phyloP scores from a whole-genome alignment of 2,797 vertebrate genomes.

The Holocentrus rufus region DNA sequence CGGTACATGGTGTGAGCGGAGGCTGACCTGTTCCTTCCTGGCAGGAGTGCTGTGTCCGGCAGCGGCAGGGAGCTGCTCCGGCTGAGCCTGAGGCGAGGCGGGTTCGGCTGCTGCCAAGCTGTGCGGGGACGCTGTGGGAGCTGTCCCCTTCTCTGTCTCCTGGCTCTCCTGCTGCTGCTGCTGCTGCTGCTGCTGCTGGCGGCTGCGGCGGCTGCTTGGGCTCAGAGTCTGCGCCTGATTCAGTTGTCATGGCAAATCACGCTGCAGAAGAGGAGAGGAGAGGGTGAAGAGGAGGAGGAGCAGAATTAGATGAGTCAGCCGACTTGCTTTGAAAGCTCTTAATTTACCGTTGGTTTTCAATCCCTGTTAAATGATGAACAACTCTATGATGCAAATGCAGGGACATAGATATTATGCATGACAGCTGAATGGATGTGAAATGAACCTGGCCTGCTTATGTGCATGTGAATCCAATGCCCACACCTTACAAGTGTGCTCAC shows the following conservation, averaged over 20 bases:
- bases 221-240: constrained; percentile 91
- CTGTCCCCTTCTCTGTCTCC: constrained; percentile 67
- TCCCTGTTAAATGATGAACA: constrained; percentile 3
- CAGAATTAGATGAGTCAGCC: constrained; percentile 65
- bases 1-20: background rate
- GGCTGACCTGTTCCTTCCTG: constrained; percentile 85
- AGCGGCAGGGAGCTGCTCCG: constrained; percentile 83
- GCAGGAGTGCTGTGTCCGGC: constrained; percentile 88
- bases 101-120: constrained; percentile 65
- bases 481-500: background rate
- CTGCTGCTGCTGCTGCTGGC: constrained; percentile 75
- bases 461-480: constrained; percentile 5
- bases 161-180: constrained; percentile 81
- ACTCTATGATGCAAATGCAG: constrained; percentile 35
- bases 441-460: constrained; percentile 28
- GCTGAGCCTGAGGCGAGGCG: constrained; percentile 71
- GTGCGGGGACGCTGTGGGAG: constrained; percentile 44
- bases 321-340: constrained; percentile 44
- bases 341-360: constrained; percentile 25
- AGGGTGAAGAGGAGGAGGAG: constrained; percentile 12
- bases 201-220: constrained; percentile 76
- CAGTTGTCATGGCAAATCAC: constrained; percentile 94
- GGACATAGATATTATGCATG: constrained; percentile 33
- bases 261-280: constrained; percentile 75
- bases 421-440: constrained; percentile 35